Base-by-base conservation (phyloP, 2,113 vertebrate genomes). In the Oncorhynchus tshawytscha region DNA sequence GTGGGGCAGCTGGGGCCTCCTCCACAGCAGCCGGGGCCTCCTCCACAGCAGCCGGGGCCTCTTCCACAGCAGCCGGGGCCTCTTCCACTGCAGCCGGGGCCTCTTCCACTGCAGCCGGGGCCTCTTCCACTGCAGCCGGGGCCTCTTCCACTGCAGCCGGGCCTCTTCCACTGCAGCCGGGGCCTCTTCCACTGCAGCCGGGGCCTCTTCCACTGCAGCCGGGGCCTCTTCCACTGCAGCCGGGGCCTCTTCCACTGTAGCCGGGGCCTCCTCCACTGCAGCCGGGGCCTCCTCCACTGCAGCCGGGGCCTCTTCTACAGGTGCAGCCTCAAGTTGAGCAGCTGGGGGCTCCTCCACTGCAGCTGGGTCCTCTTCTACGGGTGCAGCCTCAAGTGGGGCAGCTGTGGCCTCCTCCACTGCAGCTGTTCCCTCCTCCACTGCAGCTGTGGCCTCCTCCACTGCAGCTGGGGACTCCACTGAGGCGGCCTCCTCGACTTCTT, bases 181-280 rank as follows among this genome's bases (percentile, higher is more conserved):
- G 5, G 20, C 6, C 59, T 60, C 59, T 0, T 24, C 64, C 3
- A 11, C 25, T 12, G 73, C 2, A 12, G 54, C 13, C 62, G 91
- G 88, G 49, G 88, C 84, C 31, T 34, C 64, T 7, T 84, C 48
- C 13, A 3, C 49, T 51, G 49, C 12, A 6, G 31, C 75, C 13
- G 72, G 27, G 1, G 76, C 20, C 3, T 82, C 73, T 6, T 75
- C 71, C 1, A 4, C 67, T 20, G 22, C 67, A 24, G 31, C 34
- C 1, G 31, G 5, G 48, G 75, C 34, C 25, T 76, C 79, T 7
- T 25, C 27, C 27, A 27, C 15, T 72, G 25, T 80, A 89, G 71
- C 34, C 16, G 84, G 78, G 34, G 34, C 1, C 34, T 8, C 34
- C 0, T 39, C 34, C 7, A 39, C 34, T 39, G 34, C 29, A 12